These are phyloP conservation scores for Bombus fervidus DNA, from an alignment of 1,140 invertebrate species.

Conservation along the genomic window DNA sequence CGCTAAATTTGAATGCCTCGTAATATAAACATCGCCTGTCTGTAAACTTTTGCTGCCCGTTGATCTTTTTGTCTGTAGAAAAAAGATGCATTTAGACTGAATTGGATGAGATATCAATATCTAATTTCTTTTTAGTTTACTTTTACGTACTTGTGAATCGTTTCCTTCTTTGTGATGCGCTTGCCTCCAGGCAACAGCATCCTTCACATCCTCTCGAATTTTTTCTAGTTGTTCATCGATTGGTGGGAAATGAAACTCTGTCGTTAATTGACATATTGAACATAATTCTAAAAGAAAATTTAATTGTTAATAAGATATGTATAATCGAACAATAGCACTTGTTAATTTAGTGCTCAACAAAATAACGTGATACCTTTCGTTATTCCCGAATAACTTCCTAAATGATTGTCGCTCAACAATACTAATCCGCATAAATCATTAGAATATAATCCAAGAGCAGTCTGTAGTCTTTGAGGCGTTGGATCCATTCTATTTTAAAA, in stretches of 20 bases:
- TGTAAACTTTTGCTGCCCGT: constrained; percentile 84
- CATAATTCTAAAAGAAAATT: constrained; percentile 82
- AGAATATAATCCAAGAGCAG: constrained; percentile 96
- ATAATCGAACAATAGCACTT: not conserved
- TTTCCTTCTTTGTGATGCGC: constrained; percentile 77
- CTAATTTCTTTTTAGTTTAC: not conserved
- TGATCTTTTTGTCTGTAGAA: constrained; percentile 74
- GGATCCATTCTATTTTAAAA: constrained; percentile 82
- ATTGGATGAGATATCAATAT: not conserved
- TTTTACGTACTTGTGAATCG: constrained; percentile 73
- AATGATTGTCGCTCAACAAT: constrained; percentile 90
- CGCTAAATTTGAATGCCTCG: constrained; percentile 96
- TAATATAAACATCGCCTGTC: constrained; percentile 96
- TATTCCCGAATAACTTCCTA: constrained; percentile 88
- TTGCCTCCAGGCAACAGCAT: constrained; percentile 82
- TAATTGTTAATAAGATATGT: not conserved
- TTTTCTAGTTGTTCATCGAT: constrained; percentile 93
- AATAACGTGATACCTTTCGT: constrained; percentile 85
- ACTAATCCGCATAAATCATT: constrained; percentile 94
- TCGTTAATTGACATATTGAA: constrained; percentile 86
- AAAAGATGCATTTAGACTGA: not conserved
- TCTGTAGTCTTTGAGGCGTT: constrained; percentile 93
- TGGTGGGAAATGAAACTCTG: constrained; percentile 95
- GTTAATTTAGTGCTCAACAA: not conserved
- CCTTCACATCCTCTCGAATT: constrained; percentile 85